Conservation (phyloP, 1,140 invertebrate genomes). For the Pseudachorutes palmiensis region DNA sequence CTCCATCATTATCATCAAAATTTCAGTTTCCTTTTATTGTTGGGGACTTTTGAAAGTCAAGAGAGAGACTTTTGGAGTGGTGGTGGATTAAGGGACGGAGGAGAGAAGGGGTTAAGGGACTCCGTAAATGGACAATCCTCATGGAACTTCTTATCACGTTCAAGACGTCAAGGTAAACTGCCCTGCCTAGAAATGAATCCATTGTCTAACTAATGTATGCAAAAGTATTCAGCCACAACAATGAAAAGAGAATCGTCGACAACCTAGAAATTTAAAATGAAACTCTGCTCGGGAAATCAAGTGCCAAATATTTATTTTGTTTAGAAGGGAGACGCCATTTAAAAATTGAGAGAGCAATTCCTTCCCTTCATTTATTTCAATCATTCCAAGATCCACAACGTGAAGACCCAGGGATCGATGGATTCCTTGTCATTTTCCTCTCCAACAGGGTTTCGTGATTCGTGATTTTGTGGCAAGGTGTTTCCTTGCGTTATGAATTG, state of each 20-base stretch:
- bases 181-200: neutral
- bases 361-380: too few species aligned
- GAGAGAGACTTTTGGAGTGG: neutral
- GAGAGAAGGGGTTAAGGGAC: neutral
- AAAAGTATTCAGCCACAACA: neutral
- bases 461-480: too few species aligned
- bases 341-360: too few species aligned
- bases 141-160: constrained; percentile 1
- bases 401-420: too few species aligned
- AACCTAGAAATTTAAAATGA: too few species aligned
- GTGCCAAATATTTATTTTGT: too few species aligned
- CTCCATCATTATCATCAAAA: neutral
- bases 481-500: too few species aligned
- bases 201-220: neutral
- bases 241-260: neutral
- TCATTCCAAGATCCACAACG: too few species aligned
- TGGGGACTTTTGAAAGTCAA: neutral
- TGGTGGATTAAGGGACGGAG: neutral
- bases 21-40: neutral
- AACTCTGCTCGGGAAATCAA: too few species aligned
- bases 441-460: too few species aligned
- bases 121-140: neutral
- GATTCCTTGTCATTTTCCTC: too few species aligned
- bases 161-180: constrained; percentile 13
- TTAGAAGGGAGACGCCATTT: too few species aligned